Conservation (phyloP, 2,797 vertebrate genomes). For the Fistularia commersonii region DNA sequence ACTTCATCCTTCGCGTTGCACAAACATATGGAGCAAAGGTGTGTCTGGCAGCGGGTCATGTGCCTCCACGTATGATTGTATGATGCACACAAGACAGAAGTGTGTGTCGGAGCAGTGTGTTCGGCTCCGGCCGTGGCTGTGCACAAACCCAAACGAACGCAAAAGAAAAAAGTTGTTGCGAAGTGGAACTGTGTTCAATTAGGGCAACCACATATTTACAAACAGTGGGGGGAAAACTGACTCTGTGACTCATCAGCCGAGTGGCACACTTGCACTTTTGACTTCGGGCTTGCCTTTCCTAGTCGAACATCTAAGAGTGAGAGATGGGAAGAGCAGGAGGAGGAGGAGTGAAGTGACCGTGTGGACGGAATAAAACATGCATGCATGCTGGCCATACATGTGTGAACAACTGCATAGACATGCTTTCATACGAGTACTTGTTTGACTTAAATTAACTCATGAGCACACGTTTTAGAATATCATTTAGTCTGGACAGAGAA, state of each 20-base stretch:
- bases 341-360: conserved; percentile 56
- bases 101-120: conserved; percentile 37
- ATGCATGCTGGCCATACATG: conserved; percentile 43
- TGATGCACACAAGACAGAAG: conserved; percentile 3
- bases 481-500: background rate
- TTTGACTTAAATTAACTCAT: conserved; percentile 53
- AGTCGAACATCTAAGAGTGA: conserved; percentile 30
- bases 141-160: conserved; percentile 11
- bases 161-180: conserved; percentile 66
- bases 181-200: conserved; percentile 73
- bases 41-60: conserved; percentile 15
- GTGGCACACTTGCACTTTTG: conserved; percentile 74
- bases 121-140: conserved; percentile 42
- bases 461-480: conserved; percentile 1
- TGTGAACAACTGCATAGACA: conserved; percentile 58
- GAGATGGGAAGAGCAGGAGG: conserved; percentile 38
- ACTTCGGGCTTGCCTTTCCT: conserved; percentile 58
- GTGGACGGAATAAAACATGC: conserved; percentile 63
- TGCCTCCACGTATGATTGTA: conserved; percentile 21
- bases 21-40: conserved; percentile 17
- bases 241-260: conserved; percentile 70
- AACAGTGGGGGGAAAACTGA: conserved; percentile 64
- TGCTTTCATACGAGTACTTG: conserved; percentile 39
- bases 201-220: conserved; percentile 77
- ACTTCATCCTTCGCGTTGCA: conserved; percentile 12